A percentile compares a stretch with the other conserved stretches of the same genome.
These are phyloP conservation scores for Palythoa caribaeorum DNA, from an alignment of 92 coral and sea anemone genomes.

Conservation along the genomic window DNA sequence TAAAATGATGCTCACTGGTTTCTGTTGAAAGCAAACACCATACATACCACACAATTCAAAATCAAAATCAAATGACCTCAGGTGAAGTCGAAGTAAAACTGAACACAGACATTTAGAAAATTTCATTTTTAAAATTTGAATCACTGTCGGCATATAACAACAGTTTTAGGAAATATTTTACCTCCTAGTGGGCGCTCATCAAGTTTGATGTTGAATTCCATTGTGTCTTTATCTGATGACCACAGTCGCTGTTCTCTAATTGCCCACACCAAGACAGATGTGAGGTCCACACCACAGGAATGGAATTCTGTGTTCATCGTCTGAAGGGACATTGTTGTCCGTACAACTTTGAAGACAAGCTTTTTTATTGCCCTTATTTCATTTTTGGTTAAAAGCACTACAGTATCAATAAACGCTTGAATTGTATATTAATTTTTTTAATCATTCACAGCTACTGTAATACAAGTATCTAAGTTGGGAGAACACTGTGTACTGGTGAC, in stretches of 20 bases:
- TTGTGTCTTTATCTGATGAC: neutral
- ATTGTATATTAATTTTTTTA: neutral
- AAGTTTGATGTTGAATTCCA: conserved; percentile 54
- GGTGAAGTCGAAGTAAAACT: neutral
- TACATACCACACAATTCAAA: neutral
- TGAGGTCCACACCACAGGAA: conserved; percentile 53
- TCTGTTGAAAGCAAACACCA: conserved; percentile 28
- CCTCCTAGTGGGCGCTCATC: conserved; percentile 63
- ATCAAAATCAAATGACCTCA: neutral
- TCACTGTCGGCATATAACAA: neutral
- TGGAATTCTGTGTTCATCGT: conserved; percentile 48
- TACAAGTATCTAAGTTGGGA: neutral
- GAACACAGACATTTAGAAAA: too few relatives aligned
- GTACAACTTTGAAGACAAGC: conserved; percentile 56
- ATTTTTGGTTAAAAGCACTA: conserved; percentile 55
- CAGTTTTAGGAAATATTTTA: conserved; percentile 21
- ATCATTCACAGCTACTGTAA: conserved; percentile 2
- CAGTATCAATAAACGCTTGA: conserved; percentile 45
- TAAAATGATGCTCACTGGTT: conserved; percentile 51
- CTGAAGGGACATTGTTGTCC: conserved; percentile 41
- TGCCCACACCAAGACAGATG: conserved; percentile 63
- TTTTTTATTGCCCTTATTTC: conserved; percentile 51
- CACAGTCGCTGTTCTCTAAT: conserved; percentile 49
- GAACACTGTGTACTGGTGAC: conserved; percentile 6
- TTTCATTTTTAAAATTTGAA: neutral